Percentiles rank a stretch among this genome's conserved stretches.
Conservation (phyloP, 2,888 invertebrate species). For the Ochlodes sylvanus region DNA sequence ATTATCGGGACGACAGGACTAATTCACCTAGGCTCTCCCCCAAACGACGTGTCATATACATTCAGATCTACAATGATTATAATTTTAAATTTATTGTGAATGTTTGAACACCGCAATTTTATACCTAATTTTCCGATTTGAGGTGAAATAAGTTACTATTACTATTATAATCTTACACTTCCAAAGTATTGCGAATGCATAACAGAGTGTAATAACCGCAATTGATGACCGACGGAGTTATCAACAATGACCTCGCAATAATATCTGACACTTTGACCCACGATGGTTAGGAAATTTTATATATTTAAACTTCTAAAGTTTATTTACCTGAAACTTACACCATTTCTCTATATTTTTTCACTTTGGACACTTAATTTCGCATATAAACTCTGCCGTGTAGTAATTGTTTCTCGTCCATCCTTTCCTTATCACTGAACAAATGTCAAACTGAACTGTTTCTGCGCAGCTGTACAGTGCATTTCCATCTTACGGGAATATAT, state of each 20-base stretch:
- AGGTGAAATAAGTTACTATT: not conserved
- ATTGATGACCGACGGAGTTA: not conserved
- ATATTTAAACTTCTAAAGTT: not conserved
- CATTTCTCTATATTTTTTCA: not conserved
- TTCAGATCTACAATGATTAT: conserved; percentile 23
- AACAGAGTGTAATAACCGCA: not conserved
- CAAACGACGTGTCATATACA: not conserved
- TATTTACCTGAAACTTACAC: not conserved
- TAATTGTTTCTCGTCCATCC: conserved; percentile 22
- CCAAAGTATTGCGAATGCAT: not conserved
- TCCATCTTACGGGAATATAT: conserved; percentile 44
- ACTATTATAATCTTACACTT: not conserved
- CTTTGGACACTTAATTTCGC: not conserved
- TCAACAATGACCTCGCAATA: conserved; percentile 3
- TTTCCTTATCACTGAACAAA: conserved; percentile 33
- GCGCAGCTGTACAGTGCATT: conserved; percentile 52
- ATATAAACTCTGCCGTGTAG: conserved; percentile 7
- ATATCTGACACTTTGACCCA: not conserved
- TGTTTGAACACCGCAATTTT: conserved; percentile 14
- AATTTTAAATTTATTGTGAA: conserved; percentile 35
- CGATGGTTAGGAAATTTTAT: not conserved
- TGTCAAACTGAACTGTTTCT: conserved; percentile 35
- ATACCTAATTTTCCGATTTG: conserved; percentile 6
- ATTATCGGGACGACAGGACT: conserved; percentile 3
- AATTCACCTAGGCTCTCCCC: conserved; percentile 2